A percentile compares a stretch with the other conserved stretches of the same genome.
Evolutionary conservation across 2,888 invertebrate species (phyloP).

Genomic region (Drosophila ezoana): DNA sequence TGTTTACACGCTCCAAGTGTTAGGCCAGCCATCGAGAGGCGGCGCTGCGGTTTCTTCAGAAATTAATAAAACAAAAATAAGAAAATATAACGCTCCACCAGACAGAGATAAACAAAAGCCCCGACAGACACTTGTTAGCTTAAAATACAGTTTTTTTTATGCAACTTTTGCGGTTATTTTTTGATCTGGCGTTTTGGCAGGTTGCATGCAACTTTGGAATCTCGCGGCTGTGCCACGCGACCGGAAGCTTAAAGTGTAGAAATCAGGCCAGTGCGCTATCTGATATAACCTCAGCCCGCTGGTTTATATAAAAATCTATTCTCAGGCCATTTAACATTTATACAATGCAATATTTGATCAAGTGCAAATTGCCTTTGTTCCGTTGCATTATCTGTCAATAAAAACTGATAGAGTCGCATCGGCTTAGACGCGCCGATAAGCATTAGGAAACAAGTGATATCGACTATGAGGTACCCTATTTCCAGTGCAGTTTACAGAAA

Average conservation of each 20-base stretch:
- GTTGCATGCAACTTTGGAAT: constrained; percentile 14
- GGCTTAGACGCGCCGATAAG: constrained; percentile 54
- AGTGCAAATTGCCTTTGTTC: constrained; percentile 63
- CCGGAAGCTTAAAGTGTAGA: constrained; percentile 49
- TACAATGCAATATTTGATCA: constrained; percentile 51
- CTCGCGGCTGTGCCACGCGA: constrained; percentile 48
- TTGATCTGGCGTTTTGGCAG: constrained; percentile 25
- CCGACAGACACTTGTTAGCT: constrained; percentile 22
- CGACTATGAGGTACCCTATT: constrained; percentile 12
- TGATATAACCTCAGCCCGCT: constrained; percentile 1
- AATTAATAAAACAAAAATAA: constrained; percentile 5
- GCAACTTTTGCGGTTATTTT: constrained; percentile 31
- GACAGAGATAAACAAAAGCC: constrained; percentile 19
- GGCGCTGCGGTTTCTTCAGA: constrained; percentile 12
- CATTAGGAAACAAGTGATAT: constrained; percentile 11
- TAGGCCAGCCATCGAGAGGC: constrained; percentile 6
- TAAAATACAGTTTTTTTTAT: constrained; percentile 3
- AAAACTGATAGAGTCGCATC: constrained; percentile 20
- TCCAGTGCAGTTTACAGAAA: neutral
- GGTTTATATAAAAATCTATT: constrained; percentile 12
- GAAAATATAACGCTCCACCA: constrained; percentile 12
- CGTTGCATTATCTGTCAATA: constrained; percentile 62
- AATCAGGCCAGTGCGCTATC: constrained; percentile 16
- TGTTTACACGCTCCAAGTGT: constrained; percentile 37
- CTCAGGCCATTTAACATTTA: constrained; percentile 17